Evolutionary conservation across 2,797 vertebrate genomes (phyloP).

Genomic region (Heterohyrax brucei): DNA sequence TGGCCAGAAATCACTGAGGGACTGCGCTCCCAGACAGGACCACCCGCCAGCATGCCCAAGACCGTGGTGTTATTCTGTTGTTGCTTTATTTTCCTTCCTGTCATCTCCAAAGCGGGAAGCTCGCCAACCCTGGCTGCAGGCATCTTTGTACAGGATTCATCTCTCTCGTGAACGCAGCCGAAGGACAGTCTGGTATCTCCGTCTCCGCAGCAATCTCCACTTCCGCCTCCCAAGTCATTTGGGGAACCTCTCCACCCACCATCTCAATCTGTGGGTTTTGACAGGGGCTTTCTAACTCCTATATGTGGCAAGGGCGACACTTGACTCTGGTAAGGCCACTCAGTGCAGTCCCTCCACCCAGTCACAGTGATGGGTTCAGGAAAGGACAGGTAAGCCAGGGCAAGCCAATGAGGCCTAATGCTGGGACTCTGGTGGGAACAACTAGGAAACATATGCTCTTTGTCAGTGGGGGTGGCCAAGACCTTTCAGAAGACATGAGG

Average conservation of each 20-base stretch:
- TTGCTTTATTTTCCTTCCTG: background rate
- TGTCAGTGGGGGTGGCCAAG: too few relatives aligned
- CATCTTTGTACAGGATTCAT: too few relatives aligned
- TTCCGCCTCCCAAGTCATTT: background rate
- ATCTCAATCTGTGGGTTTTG: background rate
- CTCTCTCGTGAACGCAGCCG: background rate
- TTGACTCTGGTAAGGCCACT: background rate
- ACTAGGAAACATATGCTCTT: background rate
- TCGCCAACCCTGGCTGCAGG: too few relatives aligned
- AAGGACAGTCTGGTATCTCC: too few relatives aligned
- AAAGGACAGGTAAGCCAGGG: background rate
- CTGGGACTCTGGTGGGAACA: background rate
- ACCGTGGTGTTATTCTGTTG: background rate
- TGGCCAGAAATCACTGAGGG: background rate
- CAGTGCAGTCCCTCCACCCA: too few relatives aligned
- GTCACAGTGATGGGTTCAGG: background rate
- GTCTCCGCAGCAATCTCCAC: background rate
- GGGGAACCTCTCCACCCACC: background rate
- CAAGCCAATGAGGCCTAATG: background rate
- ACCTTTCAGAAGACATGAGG: background rate
- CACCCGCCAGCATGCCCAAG: background rate
- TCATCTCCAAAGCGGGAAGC: background rate
- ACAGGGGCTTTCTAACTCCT: background rate
- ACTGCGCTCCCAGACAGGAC: background rate
- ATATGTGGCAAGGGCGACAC: background rate